phyloP scores from a whole-genome alignment of 1,140 invertebrate species.

The Orchesella cincta region DNA sequence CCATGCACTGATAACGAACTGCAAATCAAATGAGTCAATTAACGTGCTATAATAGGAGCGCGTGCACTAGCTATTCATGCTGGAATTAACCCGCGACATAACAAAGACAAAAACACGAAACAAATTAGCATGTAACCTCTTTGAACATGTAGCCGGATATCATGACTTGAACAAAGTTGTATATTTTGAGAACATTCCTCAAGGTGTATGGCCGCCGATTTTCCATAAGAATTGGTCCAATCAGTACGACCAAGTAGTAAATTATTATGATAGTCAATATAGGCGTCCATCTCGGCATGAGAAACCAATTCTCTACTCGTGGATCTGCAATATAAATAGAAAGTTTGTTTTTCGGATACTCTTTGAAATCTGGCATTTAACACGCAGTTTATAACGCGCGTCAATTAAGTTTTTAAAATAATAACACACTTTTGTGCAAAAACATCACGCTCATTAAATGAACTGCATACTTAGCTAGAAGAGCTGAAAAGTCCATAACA shows the following conservation, averaged over 20 bases:
- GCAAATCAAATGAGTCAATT: slow-evolving; percentile 47
- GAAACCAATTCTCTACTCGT: slow-evolving; percentile 57
- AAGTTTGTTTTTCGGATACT: no score
- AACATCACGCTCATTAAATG: no score
- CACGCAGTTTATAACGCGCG: background rate
- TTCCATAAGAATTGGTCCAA: slow-evolving; percentile 58
- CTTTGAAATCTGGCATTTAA: no score
- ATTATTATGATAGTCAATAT: slow-evolving; percentile 54
- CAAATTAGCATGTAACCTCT: slow-evolving; percentile 53
- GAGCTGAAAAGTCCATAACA: no score
- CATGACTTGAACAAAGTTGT: slow-evolving; percentile 58
- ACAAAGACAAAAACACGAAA: slow-evolving; percentile 49
- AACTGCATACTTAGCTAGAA: no score
- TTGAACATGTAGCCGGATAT: slow-evolving; percentile 57
- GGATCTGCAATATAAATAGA: slow-evolving; percentile 57
- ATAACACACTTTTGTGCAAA: no score
- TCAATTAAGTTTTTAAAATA: no score
- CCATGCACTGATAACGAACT: slow-evolving; percentile 67
- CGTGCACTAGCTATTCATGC: no score
- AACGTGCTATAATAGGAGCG: no score
- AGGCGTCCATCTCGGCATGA: slow-evolving; percentile 57
- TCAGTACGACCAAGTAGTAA: slow-evolving; percentile 56
- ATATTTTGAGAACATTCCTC: slow-evolving; percentile 55
- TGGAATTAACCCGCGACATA: slow-evolving; percentile 34
- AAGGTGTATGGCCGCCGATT: slow-evolving; percentile 56